Base-by-base conservation (phyloP, 2,888 invertebrate genomes). In the Eupeodes latifasciatus region DNA sequence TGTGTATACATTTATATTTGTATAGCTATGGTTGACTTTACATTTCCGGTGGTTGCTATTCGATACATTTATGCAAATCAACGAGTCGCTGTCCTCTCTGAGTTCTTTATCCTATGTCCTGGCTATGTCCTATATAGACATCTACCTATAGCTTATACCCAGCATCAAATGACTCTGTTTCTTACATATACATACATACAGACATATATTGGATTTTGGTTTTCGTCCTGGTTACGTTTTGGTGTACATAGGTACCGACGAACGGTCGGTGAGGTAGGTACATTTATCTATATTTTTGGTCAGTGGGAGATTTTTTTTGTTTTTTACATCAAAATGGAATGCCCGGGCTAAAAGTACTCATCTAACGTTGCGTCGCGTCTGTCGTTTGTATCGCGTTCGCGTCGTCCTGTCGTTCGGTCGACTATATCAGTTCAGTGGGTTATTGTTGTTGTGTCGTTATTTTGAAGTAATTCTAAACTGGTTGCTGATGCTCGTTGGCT, bases 41-140 rank as follows among this genome's bases (percentile, higher is more conserved):
- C 87, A 83, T 87, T 80, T 83, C 87, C 87, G 83, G 83, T 77
- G 80, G 80, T 67, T 83, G 82, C 75, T 79, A 86, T 82, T 79
- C 82, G 86, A 82, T 82, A 86, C 86, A 79, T 79, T 86, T 86
- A 87, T 87, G 86, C 86, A 87, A 87, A 87, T 87, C 83, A 83
- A 75, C 71, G 71, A 79, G 69, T 86, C 79, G 62, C 59, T 78
- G 64, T 79, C 74, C 82, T 40, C 82, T 40, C 40, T 67, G 78
- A 79, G 86, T 79, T 64, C 86, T 78, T 67, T 78, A 78, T 64
- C 47, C 64, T 40, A 64, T 64, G 47, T 64, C 64, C 64, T 59
- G 4, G 47, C 34, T 47, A 27, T 64, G 19, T 55, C 40, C 40
- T 40, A 1, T 40, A 5, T 40, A 40, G 1, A 6, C 5, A 40